Percentiles rank a stretch among this genome's conserved stretches.
Conservation (phyloP, 2,888 invertebrate species). For the Drosophila antonietae region DNA sequence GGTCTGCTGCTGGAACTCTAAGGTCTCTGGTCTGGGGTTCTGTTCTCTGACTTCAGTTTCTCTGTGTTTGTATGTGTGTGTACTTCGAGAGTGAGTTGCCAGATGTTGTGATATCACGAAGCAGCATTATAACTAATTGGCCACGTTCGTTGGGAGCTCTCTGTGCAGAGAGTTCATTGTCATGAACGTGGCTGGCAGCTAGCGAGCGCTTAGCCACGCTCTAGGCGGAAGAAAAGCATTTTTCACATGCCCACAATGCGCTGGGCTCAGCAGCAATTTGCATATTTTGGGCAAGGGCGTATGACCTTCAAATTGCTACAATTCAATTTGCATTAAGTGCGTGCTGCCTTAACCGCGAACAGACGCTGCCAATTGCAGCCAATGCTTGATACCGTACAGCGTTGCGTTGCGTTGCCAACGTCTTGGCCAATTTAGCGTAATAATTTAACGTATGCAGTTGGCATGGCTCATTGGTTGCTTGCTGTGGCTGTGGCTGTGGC, state of each 20-base stretch:
- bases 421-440: constrained; percentile 74
- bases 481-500: constrained; percentile 30
- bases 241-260: constrained; percentile 56
- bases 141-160: constrained; percentile 77
- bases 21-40: constrained; percentile 41
- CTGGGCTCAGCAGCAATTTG: constrained; percentile 51
- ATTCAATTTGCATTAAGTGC: constrained; percentile 64
- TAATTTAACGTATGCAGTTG: constrained; percentile 73
- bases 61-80: constrained; percentile 23
- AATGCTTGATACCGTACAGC: constrained; percentile 39
- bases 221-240: constrained; percentile 67
- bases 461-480: constrained; percentile 65
- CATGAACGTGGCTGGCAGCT: constrained; percentile 60
- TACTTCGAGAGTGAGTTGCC: constrained; percentile 73
- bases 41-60: constrained; percentile 42
- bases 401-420: constrained; percentile 33
- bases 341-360: constrained; percentile 25
- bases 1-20: constrained; percentile 37
- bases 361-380: constrained; percentile 25
- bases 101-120: constrained; percentile 80
- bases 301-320: constrained; percentile 74
- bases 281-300: constrained; percentile 71
- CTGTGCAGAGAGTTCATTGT: constrained; percentile 78
- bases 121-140: constrained; percentile 82
- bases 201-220: constrained; percentile 15